These are phyloP conservation scores for Psilopogon haemacephalus DNA, from an alignment of 2,113 vertebrate species.

Conservation along the genomic window DNA sequence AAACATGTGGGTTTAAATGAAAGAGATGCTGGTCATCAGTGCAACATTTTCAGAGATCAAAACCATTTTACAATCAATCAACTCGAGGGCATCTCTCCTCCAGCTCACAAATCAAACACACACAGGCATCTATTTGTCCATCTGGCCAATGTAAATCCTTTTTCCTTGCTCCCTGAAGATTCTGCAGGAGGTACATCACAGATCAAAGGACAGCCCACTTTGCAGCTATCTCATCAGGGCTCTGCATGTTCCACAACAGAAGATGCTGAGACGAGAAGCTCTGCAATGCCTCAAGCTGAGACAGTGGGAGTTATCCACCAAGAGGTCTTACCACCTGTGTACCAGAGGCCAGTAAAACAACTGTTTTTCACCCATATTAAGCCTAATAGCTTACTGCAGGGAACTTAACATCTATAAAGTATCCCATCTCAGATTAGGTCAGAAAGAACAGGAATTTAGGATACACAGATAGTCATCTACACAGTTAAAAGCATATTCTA, in stretches of 20 bases:
- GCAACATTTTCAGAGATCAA: background rate
- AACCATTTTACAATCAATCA: background rate
- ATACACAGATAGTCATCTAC: background rate
- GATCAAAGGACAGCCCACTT: background rate
- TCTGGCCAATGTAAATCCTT: background rate
- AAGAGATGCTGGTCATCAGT: background rate
- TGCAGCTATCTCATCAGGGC: background rate
- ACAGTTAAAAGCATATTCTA: background rate
- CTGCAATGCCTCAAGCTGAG: background rate
- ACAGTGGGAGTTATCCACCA: background rate
- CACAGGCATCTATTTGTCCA: background rate
- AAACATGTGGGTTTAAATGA: background rate
- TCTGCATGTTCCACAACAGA: background rate
- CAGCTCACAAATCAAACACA: background rate
- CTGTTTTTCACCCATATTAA: rapidly evolving
- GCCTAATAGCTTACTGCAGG: no score
- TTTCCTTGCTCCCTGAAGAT: background rate
- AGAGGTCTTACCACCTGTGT: background rate
- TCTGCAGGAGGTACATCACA: background rate
- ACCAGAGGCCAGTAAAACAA: background rate
- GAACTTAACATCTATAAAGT: background rate
- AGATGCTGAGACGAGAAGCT: background rate
- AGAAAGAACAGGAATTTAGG: background rate
- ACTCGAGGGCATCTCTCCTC: background rate
- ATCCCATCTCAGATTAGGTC: background rate